Conservation (phyloP, 2,888 invertebrate genomes). For the Terebella lapidaria region DNA sequence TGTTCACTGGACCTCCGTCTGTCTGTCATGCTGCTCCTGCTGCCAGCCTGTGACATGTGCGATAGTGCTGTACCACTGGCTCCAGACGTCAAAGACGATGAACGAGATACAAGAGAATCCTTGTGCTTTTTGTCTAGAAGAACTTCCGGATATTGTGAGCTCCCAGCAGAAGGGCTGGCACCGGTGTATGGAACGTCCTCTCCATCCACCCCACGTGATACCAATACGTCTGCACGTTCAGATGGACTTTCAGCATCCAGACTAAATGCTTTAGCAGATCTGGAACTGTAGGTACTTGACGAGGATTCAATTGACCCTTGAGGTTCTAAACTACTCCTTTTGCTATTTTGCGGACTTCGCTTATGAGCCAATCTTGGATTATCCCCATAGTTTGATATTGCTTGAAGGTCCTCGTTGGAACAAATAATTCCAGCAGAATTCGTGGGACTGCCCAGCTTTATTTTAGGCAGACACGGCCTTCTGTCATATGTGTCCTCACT, state of each 20-base stretch:
- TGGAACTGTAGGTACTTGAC: conserved; percentile 13
- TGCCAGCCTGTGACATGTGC: background rate
- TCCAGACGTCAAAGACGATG: background rate
- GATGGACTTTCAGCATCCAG: background rate
- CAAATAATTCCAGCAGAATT: conserved; percentile 25
- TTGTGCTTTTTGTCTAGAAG: background rate
- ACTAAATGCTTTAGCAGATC: conserved; percentile 2
- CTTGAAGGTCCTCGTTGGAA: conserved; percentile 26
- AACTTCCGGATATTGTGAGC: background rate
- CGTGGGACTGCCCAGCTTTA: background rate
- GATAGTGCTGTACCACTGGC: background rate
- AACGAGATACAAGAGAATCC: background rate
- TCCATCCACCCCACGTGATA: background rate
- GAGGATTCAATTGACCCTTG: conserved; percentile 11
- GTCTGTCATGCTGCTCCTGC: background rate
- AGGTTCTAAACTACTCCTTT: conserved; percentile 2
- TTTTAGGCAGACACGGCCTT: background rate
- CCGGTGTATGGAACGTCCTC: background rate
- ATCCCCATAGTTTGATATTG: conserved; percentile 19
- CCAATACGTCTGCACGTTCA: background rate
- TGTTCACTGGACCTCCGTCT: background rate
- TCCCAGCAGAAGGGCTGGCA: background rate
- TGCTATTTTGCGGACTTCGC: conserved; percentile 8
- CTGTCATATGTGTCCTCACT: conserved; percentile 28
- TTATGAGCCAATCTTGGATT: background rate